Conservation (phyloP, 2,888 invertebrate genomes). For the Myopa tessellatipennis region DNA sequence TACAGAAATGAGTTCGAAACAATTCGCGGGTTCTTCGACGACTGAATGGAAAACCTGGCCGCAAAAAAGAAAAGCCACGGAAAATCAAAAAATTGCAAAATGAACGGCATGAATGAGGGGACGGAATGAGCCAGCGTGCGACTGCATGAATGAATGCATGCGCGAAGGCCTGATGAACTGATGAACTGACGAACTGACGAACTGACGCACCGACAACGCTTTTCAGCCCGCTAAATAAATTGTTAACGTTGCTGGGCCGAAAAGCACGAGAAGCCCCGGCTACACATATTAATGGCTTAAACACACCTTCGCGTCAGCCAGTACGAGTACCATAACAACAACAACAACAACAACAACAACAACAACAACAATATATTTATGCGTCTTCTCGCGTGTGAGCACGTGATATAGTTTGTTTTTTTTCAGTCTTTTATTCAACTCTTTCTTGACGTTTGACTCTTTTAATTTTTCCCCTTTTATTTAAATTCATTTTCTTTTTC, state of each 20-base stretch:
- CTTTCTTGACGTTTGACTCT: background rate
- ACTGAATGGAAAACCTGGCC: slow-evolving; percentile 60
- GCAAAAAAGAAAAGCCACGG: slow-evolving; percentile 55
- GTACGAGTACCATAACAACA: background rate
- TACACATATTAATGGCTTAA: slow-evolving; percentile 14
- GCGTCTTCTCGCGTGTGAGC: slow-evolving; percentile 28
- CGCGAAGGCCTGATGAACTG: slow-evolving; percentile 41
- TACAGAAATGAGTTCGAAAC: slow-evolving; percentile 59
- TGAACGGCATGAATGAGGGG: slow-evolving; percentile 33
- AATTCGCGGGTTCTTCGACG: slow-evolving; percentile 59
- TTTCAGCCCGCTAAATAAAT: slow-evolving; percentile 40
- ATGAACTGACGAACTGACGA: slow-evolving; percentile 39
- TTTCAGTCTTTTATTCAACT: background rate
- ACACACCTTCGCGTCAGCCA: slow-evolving; percentile 26
- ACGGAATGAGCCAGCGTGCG: slow-evolving; percentile 58
- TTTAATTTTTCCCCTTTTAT: background rate
- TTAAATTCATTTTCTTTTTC: background rate
- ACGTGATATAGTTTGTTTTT: slow-evolving; percentile 30
- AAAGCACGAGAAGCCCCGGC: background rate
- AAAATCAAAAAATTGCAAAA: slow-evolving; percentile 27
- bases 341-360: slow-evolving; percentile 13
- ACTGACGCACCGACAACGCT: slow-evolving; percentile 33
- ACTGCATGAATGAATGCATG: slow-evolving; percentile 49
- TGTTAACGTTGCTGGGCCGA: slow-evolving; percentile 32
- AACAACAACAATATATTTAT: slow-evolving; percentile 5